phyloP scores from a whole-genome alignment of 2,113 vertebrate genomes.

The Tragelaphus imberbis region DNA sequence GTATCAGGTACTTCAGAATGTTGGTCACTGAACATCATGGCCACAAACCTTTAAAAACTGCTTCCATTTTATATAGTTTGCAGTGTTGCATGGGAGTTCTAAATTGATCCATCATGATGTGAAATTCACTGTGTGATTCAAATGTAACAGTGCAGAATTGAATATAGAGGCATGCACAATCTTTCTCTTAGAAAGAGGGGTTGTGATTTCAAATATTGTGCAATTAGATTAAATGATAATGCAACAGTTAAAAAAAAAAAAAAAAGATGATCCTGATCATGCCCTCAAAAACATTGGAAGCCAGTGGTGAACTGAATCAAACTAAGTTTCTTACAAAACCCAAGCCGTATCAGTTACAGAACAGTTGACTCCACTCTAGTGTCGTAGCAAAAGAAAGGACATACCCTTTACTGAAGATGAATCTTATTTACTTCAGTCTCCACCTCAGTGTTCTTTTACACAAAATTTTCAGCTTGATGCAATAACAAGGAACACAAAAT shows the following conservation, averaged over 20 bases:
- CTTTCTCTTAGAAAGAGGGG: not conserved
- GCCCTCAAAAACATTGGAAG: not conserved
- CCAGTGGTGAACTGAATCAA: not conserved
- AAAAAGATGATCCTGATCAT: not conserved
- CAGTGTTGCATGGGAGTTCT: not conserved
- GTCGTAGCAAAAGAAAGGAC: not conserved
- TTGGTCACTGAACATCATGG: not conserved
- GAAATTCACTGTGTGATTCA: not conserved
- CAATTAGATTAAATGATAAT: not conserved
- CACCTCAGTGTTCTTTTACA: not conserved
- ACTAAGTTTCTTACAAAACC: not conserved
- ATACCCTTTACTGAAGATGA: not conserved
- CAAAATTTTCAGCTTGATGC: not conserved
- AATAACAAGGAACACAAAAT: not conserved
- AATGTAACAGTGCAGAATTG: not conserved
- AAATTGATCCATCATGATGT: not conserved
- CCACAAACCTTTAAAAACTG: not conserved
- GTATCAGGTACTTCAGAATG: not conserved
- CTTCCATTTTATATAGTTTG: not conserved
- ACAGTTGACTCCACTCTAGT: not conserved
- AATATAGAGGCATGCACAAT: not conserved
- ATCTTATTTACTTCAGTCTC: not conserved
- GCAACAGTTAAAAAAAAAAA: not conserved
- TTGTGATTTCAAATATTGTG: not conserved
- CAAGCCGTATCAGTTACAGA: not conserved